phyloP scores from a whole-genome alignment of 2,113 vertebrate species.

The Thymallus thymallus region DNA sequence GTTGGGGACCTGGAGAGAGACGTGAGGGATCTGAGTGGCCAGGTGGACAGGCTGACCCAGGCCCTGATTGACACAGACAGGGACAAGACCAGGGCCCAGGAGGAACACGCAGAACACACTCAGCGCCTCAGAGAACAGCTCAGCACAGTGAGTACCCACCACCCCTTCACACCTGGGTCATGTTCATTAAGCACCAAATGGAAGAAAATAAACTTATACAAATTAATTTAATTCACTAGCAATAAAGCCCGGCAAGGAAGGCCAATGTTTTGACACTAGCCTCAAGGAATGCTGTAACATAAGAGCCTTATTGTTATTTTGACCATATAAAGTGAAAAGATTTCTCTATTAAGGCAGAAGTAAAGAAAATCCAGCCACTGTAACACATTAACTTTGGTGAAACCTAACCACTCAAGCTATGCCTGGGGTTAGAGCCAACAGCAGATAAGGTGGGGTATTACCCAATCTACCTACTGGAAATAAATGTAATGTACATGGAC shows the following conservation, averaged over 20 bases:
- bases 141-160: constrained; percentile 60
- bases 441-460: constrained; percentile 37
- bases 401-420: constrained; percentile 31
- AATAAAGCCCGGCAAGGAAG: neutral
- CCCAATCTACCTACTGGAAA: constrained; percentile 34
- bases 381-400: constrained; percentile 18
- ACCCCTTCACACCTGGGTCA: neutral
- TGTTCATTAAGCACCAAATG: too few relatives aligned
- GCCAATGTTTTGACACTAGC: neutral
- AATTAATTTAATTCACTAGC: neutral
- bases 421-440: constrained; percentile 5
- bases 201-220: too few relatives aligned
- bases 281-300: neutral
- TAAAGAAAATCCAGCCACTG: neutral
- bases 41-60: constrained; percentile 62
- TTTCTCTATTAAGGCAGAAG: neutral
- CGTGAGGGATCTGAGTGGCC: constrained; percentile 60
- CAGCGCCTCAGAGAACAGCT: constrained; percentile 68
- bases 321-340: neutral
- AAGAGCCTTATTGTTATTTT: neutral
- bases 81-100: constrained; percentile 55
- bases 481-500: constrained; percentile 27
- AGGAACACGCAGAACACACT: constrained; percentile 55
- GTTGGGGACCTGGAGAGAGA: constrained; percentile 75
- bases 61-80: constrained; percentile 57